Conservation (phyloP, 2,888 invertebrate genomes). For the Melanophora roralis region DNA sequence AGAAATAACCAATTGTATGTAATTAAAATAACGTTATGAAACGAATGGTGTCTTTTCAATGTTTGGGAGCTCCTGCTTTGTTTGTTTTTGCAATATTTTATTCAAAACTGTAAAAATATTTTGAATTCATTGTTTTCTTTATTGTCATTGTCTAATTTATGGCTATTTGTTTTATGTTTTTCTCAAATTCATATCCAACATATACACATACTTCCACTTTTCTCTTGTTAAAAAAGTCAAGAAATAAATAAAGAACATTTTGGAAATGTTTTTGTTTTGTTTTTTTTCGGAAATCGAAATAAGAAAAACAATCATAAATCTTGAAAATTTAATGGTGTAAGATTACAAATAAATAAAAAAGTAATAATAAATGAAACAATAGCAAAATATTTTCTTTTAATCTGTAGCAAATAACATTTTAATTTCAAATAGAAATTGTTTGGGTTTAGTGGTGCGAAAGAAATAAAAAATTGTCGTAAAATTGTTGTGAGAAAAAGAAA, state of each 20-base stretch:
- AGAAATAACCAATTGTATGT: no score
- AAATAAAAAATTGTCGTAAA: neutral
- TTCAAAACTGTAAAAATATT: constrained; percentile 63
- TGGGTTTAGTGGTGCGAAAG: neutral
- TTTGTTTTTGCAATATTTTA: neutral
- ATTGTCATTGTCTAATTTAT: constrained; percentile 64
- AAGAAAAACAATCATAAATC: constrained; percentile 57
- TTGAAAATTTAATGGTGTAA: constrained; percentile 38
- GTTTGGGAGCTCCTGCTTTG: neutral
- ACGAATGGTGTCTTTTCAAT: no score
- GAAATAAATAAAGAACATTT: neutral
- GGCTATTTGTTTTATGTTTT: constrained; percentile 43
- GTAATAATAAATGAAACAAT: constrained; percentile 23
- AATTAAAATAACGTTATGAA: no score
- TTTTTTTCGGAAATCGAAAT: constrained; percentile 9
- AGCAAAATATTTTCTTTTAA: constrained; percentile 34
- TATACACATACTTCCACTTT: constrained; percentile 13
- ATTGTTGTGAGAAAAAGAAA: neutral
- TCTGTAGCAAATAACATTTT: constrained; percentile 48
- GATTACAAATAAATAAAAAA: constrained; percentile 35
- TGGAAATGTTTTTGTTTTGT: neutral
- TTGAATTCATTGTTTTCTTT: constrained; percentile 71
- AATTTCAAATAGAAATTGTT: constrained; percentile 23
- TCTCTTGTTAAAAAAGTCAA: neutral
- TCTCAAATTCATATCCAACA: neutral